Evolutionary conservation across 2,797 vertebrate species (phyloP).

Genomic region (Galago senegalensis): DNA sequence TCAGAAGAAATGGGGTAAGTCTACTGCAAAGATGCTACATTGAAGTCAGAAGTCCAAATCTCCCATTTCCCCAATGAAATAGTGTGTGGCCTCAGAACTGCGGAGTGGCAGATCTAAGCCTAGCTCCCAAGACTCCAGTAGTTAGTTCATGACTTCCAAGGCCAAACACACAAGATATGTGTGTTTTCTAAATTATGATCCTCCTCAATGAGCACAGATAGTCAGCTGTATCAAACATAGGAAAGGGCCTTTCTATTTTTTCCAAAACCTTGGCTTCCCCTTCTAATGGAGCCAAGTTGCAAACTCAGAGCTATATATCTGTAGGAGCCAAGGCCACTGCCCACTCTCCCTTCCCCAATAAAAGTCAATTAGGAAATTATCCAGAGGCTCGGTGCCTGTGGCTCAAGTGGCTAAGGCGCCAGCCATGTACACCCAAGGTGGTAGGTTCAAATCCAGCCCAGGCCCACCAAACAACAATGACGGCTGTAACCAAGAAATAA

Average conservation of each 20-base stretch:
- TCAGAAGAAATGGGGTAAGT: slow-evolving; percentile 38
- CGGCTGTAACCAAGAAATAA: too few relatives aligned
- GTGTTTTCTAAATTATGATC: slow-evolving; percentile 41
- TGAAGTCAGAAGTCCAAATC: not conserved
- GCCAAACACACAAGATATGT: not conserved
- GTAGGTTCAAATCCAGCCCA: too few relatives aligned
- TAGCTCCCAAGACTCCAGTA: not conserved
- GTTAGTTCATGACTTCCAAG: slow-evolving; percentile 62
- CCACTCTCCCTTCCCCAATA: not conserved
- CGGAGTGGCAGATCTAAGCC: not conserved
- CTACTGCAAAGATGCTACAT: not conserved
- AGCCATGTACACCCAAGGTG: too few relatives aligned
- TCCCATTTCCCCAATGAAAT: not conserved
- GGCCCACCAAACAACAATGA: too few relatives aligned
- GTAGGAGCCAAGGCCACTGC: not conserved
- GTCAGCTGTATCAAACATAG: not conserved
- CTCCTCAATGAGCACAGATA: not conserved
- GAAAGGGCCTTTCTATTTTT: not conserved
- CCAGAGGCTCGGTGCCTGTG: not conserved
- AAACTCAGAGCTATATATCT: not conserved
- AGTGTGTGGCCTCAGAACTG: not conserved
- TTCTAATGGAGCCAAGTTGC: not conserved
- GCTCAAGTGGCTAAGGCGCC: too few relatives aligned
- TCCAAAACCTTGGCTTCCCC: not conserved
- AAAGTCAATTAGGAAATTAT: not conserved